Conservation (phyloP, 1,140 invertebrate genomes). For the Brachionus angularis region DNA sequence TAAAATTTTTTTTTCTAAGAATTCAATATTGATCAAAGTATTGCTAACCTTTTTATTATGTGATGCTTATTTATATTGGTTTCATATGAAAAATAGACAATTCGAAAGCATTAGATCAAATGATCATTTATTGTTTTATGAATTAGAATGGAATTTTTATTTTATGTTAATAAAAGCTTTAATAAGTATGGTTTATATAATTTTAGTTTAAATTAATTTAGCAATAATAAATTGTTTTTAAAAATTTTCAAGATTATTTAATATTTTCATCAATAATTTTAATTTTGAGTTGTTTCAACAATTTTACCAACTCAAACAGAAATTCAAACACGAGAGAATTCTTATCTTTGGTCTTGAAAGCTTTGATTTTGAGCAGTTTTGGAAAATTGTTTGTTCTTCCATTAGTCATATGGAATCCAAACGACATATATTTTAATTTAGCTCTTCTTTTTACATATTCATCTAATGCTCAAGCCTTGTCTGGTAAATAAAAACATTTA, state of each 20-base stretch:
- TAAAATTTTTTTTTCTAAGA: not conserved
- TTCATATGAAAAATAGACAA: conserved; percentile 41
- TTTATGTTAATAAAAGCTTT: conserved; percentile 18
- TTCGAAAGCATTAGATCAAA: conserved; percentile 37
- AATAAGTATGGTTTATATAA: conserved; percentile 4
- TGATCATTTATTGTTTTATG: conserved; percentile 38
- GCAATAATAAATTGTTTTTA: not conserved
- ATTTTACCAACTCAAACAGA: not conserved
- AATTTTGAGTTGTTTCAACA: not conserved
- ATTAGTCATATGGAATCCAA: conserved; percentile 40
- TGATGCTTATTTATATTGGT: conserved; percentile 41
- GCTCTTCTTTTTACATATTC: not conserved
- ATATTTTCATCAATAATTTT: conserved; percentile 6
- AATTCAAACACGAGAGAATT: not conserved
- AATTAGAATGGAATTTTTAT: conserved; percentile 43
- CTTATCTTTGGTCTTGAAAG: not conserved
- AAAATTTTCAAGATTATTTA: not conserved
- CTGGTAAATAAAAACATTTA: no score
- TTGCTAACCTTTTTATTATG: conserved; percentile 25
- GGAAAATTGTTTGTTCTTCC: conserved; percentile 34
- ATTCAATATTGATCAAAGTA: not conserved
- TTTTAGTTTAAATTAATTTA: not conserved
- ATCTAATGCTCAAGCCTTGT: conserved; percentile 7
- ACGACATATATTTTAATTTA: conserved; percentile 29
- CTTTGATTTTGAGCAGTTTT: conserved; percentile 33